These are phyloP conservation scores for Actinia equina DNA, from an alignment of 64 coral and sea anemone genomes.

Conservation along the genomic window DNA sequence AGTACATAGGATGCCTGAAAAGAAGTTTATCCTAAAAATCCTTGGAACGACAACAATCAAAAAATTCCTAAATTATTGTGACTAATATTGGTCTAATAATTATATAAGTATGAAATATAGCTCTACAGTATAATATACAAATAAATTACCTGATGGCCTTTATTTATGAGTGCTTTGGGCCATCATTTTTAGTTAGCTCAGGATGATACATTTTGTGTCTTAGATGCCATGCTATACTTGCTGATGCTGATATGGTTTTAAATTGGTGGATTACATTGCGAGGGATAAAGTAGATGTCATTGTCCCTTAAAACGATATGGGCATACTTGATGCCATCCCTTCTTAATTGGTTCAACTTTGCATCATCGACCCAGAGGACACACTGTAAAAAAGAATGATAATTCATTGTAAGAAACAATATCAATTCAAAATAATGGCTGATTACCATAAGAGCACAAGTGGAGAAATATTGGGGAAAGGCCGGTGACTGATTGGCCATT, in stretches of 20 bases:
- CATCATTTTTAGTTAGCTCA: slow-evolving; percentile 47
- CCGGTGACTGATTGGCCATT: too few species aligned
- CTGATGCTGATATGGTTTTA: slow-evolving; percentile 90
- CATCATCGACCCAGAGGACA: slow-evolving; percentile 92
- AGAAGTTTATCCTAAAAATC: too few species aligned
- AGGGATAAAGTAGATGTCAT: slow-evolving; percentile 98
- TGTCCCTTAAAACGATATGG: slow-evolving; percentile 73
- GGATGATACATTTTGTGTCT: slow-evolving; percentile 93
- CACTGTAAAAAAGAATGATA: slow-evolving; percentile 49
- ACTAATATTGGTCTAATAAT: too few species aligned
- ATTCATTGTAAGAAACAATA: neutral
- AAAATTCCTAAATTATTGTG: too few species aligned
- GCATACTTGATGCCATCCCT: slow-evolving; percentile 88
- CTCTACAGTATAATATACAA: neutral
- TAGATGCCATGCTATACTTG: slow-evolving; percentile 96
- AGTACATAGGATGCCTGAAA: too few species aligned
- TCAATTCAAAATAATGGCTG: too few species aligned
- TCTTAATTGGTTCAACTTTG: slow-evolving; percentile 94
- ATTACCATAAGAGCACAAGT: too few species aligned
- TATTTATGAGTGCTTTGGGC: neutral
- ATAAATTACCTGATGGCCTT: neutral
- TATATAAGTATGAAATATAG: too few species aligned
- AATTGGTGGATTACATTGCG: slow-evolving; percentile 98
- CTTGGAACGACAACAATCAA: too few species aligned
- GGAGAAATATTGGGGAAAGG: too few species aligned